phyloP scores from a whole-genome alignment of 1,140 invertebrate genomes.

The Chionoecetes opilio region DNA sequence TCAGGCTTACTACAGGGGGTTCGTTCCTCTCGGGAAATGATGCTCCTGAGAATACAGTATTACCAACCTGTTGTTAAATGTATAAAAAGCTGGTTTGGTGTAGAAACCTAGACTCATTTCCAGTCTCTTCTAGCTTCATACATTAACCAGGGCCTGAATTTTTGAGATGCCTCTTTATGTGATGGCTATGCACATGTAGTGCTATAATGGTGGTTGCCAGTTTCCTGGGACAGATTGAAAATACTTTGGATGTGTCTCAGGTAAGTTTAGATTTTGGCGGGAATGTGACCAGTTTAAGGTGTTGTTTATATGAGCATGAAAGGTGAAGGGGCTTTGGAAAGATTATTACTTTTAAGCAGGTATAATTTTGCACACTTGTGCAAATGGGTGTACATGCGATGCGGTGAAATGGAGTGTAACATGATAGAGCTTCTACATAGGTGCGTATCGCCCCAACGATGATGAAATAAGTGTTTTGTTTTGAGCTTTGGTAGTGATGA shows the following conservation, averaged over 20 bases:
- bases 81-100: conserved; percentile 71
- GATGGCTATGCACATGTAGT: conserved; percentile 19
- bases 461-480: not conserved
- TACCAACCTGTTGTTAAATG: conserved; percentile 68
- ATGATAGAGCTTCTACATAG: not conserved
- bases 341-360: no score
- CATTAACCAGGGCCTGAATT: not conserved
- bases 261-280: not conserved
- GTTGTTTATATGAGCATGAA: not conserved
- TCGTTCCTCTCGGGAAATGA: conserved; percentile 69
- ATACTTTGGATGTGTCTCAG: conserved; percentile 44
- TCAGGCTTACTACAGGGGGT: conserved; percentile 63
- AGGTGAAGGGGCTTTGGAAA: not conserved
- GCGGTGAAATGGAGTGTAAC: not conserved
- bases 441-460: not conserved
- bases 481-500: not conserved
- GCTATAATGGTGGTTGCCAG: not conserved
- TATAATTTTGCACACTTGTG: not conserved
- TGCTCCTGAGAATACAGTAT: conserved; percentile 76
- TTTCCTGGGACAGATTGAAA: not conserved
- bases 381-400: not conserved
- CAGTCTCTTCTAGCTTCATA: not conserved
- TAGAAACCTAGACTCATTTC: conserved; percentile 60
- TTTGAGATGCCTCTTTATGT: not conserved
- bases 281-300: not conserved